Percentiles rank a stretch among this genome's conserved stretches.
Evolutionary conservation across 2,888 invertebrate genomes (phyloP).

Genomic region (Oxycera nigricornis): DNA sequence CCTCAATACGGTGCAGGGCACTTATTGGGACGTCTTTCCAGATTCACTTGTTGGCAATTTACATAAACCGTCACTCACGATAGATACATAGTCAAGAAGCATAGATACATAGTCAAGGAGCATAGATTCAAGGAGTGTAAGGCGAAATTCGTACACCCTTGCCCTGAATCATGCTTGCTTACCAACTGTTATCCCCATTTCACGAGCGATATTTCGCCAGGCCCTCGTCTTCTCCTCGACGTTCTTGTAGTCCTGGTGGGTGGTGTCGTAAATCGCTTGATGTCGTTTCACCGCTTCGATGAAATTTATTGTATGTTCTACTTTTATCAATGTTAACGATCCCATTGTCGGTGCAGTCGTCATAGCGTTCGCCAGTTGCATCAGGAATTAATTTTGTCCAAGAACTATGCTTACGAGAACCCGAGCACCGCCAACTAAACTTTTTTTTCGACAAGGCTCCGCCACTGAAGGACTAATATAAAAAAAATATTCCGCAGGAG

Average conservation of each 20-base stretch:
- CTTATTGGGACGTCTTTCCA: not conserved
- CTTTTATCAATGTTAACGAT: constrained; percentile 49
- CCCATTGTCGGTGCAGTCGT: constrained; percentile 22
- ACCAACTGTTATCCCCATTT: constrained; percentile 61
- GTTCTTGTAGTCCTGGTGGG: constrained; percentile 61
- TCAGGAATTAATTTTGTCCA: not conserved
- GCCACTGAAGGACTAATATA: not conserved
- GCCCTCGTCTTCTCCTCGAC: constrained; percentile 59
- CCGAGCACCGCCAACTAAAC: not conserved
- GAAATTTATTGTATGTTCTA: constrained; percentile 60
- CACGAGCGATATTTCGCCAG: constrained; percentile 59
- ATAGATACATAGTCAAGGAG: no score
- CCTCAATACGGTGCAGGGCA: not conserved
- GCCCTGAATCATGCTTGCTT: constrained; percentile 48
- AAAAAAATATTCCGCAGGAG: not conserved
- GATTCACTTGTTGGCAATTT: not conserved
- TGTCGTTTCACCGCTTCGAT: constrained; percentile 61
- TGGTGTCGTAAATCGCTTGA: constrained; percentile 60
- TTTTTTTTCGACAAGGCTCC: not conserved
- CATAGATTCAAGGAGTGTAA: not conserved
- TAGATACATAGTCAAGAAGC: not conserved
- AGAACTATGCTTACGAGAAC: not conserved
- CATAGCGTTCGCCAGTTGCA: constrained; percentile 12
- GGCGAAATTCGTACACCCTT: no score
- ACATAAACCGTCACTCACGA: not conserved